Conservation (phyloP, 2,797 vertebrate genomes). For the Antrozous pallidus region DNA sequence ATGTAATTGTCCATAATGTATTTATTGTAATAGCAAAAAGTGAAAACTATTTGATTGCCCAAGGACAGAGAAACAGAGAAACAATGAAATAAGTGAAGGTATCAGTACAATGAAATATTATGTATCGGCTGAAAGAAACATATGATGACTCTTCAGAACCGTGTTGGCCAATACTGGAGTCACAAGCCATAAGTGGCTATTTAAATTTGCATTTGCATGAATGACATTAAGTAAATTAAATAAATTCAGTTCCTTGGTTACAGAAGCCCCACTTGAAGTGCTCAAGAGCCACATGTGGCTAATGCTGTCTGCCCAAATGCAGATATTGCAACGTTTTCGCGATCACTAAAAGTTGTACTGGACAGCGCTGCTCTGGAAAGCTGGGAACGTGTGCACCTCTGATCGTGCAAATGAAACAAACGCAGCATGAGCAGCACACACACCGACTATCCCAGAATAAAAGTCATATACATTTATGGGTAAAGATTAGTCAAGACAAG, state of each 20-base stretch:
- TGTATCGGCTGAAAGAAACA: neutral
- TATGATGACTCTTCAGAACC: neutral
- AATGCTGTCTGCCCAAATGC: neutral
- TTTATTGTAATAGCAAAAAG: conserved; percentile 1
- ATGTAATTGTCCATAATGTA: neutral
- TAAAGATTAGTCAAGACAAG: neutral
- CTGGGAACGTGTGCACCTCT: neutral
- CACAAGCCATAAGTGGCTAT: neutral
- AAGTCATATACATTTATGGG: neutral
- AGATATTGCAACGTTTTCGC: neutral
- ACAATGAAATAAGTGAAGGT: neutral
- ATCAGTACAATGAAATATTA: neutral
- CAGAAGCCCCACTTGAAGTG: neutral
- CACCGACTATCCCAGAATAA: neutral
- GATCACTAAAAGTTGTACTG: neutral
- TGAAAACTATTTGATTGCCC: neutral
- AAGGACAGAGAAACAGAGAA: neutral
- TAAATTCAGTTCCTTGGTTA: neutral
- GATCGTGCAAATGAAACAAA: neutral
- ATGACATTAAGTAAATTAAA: neutral
- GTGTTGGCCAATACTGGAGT: neutral
- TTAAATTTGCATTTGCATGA: neutral
- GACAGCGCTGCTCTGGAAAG: neutral
- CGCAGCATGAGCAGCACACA: neutral
- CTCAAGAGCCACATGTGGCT: neutral